Conservation (phyloP, 2,113 vertebrate species). For the Pteropus alecto region DNA sequence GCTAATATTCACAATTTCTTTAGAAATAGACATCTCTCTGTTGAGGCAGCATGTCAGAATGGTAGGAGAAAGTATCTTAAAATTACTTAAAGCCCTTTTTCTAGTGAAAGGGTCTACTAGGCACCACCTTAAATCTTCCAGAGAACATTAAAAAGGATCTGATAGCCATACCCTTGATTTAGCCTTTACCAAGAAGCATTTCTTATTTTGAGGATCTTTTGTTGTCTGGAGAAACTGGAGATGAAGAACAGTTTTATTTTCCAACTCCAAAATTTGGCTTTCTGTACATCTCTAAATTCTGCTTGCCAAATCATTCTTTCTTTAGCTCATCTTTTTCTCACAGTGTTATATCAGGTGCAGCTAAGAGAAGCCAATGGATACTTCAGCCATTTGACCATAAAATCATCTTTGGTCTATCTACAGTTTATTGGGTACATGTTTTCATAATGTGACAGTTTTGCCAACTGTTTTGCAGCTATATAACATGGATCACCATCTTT, state of each 20-base stretch:
- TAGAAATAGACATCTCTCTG: not conserved
- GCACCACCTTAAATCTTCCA: not conserved
- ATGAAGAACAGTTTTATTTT: slow-evolving; percentile 49
- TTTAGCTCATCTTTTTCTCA: slow-evolving; percentile 49
- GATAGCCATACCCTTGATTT: not conserved
- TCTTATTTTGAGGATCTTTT: slow-evolving; percentile 53
- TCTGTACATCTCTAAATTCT: slow-evolving; percentile 37
- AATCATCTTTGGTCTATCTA: not conserved
- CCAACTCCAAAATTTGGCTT: slow-evolving; percentile 40
- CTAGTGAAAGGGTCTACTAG: not conserved
- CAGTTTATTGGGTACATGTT: slow-evolving; percentile 8
- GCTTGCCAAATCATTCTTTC: slow-evolving; percentile 55
- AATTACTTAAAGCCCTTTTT: not conserved
- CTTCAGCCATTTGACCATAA: slow-evolving; percentile 22
- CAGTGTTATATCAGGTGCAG: not conserved
- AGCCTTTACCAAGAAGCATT: not conserved
- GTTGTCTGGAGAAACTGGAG: not conserved
- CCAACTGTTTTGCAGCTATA: not conserved
- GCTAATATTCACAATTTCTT: not conserved
- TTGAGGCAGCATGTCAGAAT: not conserved
- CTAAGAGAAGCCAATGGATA: not conserved
- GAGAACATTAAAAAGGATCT: not conserved
- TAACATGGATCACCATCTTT: not conserved
- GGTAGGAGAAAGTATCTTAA: not conserved
- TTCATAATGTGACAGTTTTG: slow-evolving; percentile 7